phyloP scores from a whole-genome alignment of 2,888 invertebrate species.

The Arrhopalites spinosus region DNA sequence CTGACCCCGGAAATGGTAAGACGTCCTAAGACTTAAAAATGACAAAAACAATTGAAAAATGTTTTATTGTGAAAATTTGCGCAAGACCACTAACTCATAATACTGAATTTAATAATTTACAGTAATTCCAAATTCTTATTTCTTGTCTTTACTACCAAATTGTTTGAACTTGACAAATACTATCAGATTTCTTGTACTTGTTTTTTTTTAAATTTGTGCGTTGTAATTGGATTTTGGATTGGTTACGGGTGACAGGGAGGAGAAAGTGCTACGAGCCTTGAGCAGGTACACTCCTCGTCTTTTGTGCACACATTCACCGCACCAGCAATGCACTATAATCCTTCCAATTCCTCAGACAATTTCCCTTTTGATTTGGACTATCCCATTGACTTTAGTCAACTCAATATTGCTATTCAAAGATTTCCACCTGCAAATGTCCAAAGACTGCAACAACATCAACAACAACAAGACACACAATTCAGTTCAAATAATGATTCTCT shows the following conservation, averaged over 20 bases:
- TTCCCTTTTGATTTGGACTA: slow-evolving; percentile 19
- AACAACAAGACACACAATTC: neutral
- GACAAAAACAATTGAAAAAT: neutral
- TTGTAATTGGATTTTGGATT: slow-evolving; percentile 29
- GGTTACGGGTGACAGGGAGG: slow-evolving; percentile 36
- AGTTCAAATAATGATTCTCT: slow-evolving; percentile 2
- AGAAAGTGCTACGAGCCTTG: slow-evolving; percentile 50
- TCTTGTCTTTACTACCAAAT: neutral
- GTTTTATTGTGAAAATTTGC: neutral
- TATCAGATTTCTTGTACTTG: slow-evolving; percentile 11
- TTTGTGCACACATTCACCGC: slow-evolving; percentile 47
- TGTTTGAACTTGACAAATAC: neutral
- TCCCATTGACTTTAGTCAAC: slow-evolving; percentile 33
- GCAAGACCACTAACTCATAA: neutral
- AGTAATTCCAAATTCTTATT: neutral
- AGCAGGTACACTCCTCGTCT: slow-evolving; percentile 51
- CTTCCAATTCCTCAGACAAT: neutral
- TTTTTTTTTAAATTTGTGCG: slow-evolving; percentile 17
- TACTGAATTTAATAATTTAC: neutral
- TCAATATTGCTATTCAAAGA: slow-evolving; percentile 49
- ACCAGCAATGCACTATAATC: slow-evolving; percentile 29
- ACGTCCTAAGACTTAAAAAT: neutral
- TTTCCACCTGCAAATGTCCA: slow-evolving; percentile 46
- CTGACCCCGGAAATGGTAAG: slow-evolving; percentile 79
- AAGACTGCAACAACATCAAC: slow-evolving; percentile 35